Evolutionary conservation across 2,888 invertebrate species (phyloP).

Genomic region (Watsonalla binaria): DNA sequence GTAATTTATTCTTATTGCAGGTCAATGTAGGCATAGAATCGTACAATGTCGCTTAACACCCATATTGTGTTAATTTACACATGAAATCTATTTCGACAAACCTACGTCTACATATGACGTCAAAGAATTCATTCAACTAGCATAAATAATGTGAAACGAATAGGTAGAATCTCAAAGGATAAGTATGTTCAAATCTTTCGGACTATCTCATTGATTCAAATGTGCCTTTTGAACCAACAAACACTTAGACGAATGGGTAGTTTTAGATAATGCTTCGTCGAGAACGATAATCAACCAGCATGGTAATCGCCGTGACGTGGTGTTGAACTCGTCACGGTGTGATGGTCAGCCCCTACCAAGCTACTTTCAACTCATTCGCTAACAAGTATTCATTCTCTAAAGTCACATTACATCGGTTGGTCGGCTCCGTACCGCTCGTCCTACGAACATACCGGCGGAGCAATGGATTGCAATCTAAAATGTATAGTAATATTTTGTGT

Average conservation of each 20-base stretch:
- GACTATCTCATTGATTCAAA: slow-evolving; percentile 6
- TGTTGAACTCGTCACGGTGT: slow-evolving; percentile 56
- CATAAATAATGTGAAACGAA: too few relatives aligned
- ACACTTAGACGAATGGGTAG: slow-evolving; percentile 21
- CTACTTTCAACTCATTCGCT: slow-evolving; percentile 40
- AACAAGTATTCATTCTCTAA: slow-evolving; percentile 30
- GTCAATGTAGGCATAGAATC: too few relatives aligned
- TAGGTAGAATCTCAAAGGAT: too few relatives aligned
- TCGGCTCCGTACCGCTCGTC: slow-evolving; percentile 30
- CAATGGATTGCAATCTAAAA: slow-evolving; percentile 44
- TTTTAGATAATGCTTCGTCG: slow-evolving; percentile 38
- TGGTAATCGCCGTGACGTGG: slow-evolving; percentile 62
- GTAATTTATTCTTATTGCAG: too few relatives aligned
- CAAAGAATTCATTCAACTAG: too few relatives aligned
- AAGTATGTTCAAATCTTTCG: neutral
- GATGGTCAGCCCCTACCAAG: slow-evolving; percentile 58
- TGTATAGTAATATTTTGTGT: slow-evolving; percentile 24
- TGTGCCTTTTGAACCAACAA: slow-evolving; percentile 23
- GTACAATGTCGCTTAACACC: too few relatives aligned
- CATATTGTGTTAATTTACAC: too few relatives aligned
- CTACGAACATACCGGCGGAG: slow-evolving; percentile 39
- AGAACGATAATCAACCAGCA: slow-evolving; percentile 55
- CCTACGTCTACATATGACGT: too few relatives aligned
- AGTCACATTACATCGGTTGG: slow-evolving; percentile 32
- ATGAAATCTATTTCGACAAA: too few relatives aligned